phyloP scores from a whole-genome alignment of 2,888 invertebrate species.

The Aspidiotus destructor region DNA sequence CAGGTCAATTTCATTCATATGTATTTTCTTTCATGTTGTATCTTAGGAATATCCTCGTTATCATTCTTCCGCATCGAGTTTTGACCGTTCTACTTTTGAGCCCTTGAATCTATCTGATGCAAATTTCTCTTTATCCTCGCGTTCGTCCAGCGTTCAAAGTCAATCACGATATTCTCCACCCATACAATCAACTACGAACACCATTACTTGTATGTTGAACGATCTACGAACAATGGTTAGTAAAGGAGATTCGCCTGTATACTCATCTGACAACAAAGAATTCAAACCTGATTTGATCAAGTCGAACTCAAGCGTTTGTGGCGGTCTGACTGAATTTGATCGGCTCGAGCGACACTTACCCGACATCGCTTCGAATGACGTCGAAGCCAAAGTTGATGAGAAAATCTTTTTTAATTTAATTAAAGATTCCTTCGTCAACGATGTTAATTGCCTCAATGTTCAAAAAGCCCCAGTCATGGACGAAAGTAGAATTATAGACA shows the following conservation, averaged over 20 bases:
- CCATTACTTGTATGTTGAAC: background rate
- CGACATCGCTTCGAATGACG: slow-evolving; percentile 22
- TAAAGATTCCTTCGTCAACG: background rate
- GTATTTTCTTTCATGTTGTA: background rate
- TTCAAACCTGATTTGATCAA: slow-evolving; percentile 34
- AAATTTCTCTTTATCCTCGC: slow-evolving; percentile 37
- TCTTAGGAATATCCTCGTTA: slow-evolving; percentile 16
- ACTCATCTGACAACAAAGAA: slow-evolving; percentile 8
- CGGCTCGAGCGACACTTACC: slow-evolving; percentile 21
- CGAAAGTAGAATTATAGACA: slow-evolving; percentile 5
- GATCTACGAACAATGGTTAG: background rate
- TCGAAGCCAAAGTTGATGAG: background rate
- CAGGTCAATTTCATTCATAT: background rate
- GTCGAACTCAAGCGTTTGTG: slow-evolving; percentile 26
- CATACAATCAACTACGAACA: background rate
- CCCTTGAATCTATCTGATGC: slow-evolving; percentile 40
- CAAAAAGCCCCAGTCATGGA: background rate
- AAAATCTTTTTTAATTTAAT: slow-evolving; percentile 4
- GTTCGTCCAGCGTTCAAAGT: background rate
- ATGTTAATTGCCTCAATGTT: background rate
- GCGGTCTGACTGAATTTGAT: slow-evolving; percentile 12
- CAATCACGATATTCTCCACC: background rate
- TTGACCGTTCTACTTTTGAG: slow-evolving; percentile 39
- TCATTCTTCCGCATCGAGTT: slow-evolving; percentile 37
- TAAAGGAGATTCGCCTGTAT: background rate